Base-by-base conservation (phyloP, 2,113 vertebrate genomes). In the Lamprologus lemairii region DNA sequence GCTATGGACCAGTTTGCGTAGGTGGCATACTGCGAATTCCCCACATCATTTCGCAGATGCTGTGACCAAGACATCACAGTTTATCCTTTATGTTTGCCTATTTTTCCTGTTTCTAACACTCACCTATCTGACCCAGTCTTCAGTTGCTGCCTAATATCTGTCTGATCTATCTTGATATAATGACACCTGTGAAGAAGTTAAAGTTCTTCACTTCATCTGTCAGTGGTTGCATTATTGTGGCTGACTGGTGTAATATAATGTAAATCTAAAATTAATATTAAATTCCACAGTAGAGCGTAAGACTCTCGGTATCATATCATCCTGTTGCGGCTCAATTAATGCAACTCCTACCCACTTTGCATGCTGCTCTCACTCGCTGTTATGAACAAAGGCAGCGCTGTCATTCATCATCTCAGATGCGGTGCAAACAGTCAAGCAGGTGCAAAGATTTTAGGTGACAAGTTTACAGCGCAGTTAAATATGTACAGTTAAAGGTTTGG, bases 231-330 rank as follows among this genome's bases (percentile, higher is more conserved):
- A 33, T 31, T 51, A 47, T 51, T 78, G 73, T 51, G 73, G 26
- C 45, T 78, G 45, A 78, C 73, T 51, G 73, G 26, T 51, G 11
- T 78, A 78, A 49, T 78, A 89, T 86, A 42, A 91, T 89, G 88
- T 91, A 86, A 85, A 91, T 87, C 86, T 58, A 87, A 85, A 87
- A 88, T 89, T 82, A 83, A 88, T 89, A 89, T 91, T 83, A 86
- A 82, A 89, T 83, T 26, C 19, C 83, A 87, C 78, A 58, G 84
- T 87, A 87, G 85, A 87, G 49, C 71, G 42, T 37, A 81, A 79
- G 49, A 73, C 55, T 63, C 85, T 7, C 33, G 55, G 45, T 88
- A 79, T 71, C 68, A 53, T 33, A 80, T 86, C 84, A 37, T 35
- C 84, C 68, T 2, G 17, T 81, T 54, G 49, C 21, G 49, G 53